Evolutionary conservation across 2,113 vertebrate genomes (phyloP), one percentile per base, ranked within the genome.

Genomic region (Eptesicus fuscus): DNA sequence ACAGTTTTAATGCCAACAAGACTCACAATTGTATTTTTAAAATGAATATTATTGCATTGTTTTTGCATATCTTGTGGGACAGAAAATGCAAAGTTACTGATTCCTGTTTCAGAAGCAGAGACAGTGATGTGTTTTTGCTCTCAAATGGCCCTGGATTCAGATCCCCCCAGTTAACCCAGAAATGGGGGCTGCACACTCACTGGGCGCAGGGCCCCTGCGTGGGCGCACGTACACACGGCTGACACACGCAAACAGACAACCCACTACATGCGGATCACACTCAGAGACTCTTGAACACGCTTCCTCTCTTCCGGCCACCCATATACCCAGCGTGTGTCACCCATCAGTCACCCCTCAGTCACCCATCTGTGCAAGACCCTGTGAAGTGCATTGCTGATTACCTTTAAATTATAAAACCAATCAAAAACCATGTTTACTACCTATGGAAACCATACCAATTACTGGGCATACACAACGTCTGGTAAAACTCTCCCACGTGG

Each of bases 51-150:
- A 99, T 99, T 99, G 99, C 99, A 99, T 99, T 99, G 99, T 99
- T 99, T 99, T 99, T 99, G 99, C 99, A 99, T 99, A 99, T 99
- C 99, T 99, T 99, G 99, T 99, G 99, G 99, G 99, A 99, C 99
- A 99, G 98, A 98, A 98, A 98, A 98, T 98, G 98, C 98, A 98
- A 98, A 98, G 98, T 98, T 98, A 98, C 98, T 97, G 98, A 98
- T 98, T 98, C 98, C 98, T 97, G 93, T 98, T 98, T 98, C 96
- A 77, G 98, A 98, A 98, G 98, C 98, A 97, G 98, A 98, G 98
- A 98, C 95, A 98, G 98, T 97, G 98, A 97, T 98, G 98, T 95
- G 97, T 97, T 98, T 98, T 98, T 97, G 98, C 98, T 98, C 98
- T 98, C 97, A 22, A 79, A 96, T 73, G 95, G 98, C 98, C 98